These are phyloP conservation scores for Spongia lamella DNA, from an alignment of 37 sponge, comb jelly and placozoan species.

Conservation along the genomic window DNA sequence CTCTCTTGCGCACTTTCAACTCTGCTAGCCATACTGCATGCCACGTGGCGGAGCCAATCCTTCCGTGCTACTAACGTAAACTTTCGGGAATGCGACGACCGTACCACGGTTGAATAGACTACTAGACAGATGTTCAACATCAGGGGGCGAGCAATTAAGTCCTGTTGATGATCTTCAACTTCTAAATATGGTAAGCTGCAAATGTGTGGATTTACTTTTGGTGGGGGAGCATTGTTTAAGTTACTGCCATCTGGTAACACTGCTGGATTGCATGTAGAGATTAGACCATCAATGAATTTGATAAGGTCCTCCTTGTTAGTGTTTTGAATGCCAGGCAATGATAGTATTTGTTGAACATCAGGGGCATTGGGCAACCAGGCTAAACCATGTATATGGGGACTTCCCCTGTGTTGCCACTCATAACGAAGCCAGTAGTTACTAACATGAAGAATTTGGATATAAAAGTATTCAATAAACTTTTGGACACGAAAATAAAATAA, in stretches of 20 bases:
- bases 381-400: conserved; percentile 56
- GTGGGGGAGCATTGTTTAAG: conserved; percentile 21
- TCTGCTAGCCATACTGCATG: too few species aligned
- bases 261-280: conserved; percentile 44
- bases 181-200: conserved; percentile 11
- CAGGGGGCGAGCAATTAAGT: conserved; percentile 45
- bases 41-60: too few species aligned
- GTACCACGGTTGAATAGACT: too few species aligned
- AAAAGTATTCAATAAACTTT: conserved; percentile 51
- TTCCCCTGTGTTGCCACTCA: conserved; percentile 62
- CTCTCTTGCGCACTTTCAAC: too few species aligned
- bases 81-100: too few species aligned
- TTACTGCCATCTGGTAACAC: conserved; percentile 33
- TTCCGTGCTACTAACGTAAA: too few species aligned
- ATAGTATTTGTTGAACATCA: conserved; percentile 21
- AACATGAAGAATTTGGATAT: conserved; percentile 33
- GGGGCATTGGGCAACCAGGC: conserved; percentile 54
- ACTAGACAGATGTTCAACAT: too few species aligned
- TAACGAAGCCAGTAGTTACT: conserved; percentile 57
- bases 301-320: conserved; percentile 17
- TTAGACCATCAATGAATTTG: conserved; percentile 17
- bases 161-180: conserved; percentile 23
- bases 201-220: conserved; percentile 13
- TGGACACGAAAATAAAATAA: conserved; percentile 38
- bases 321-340: too few species aligned